These are phyloP conservation scores for Sebastes jordani DNA, from an alignment of 2,797 vertebrate genomes.

Conservation along the genomic window DNA sequence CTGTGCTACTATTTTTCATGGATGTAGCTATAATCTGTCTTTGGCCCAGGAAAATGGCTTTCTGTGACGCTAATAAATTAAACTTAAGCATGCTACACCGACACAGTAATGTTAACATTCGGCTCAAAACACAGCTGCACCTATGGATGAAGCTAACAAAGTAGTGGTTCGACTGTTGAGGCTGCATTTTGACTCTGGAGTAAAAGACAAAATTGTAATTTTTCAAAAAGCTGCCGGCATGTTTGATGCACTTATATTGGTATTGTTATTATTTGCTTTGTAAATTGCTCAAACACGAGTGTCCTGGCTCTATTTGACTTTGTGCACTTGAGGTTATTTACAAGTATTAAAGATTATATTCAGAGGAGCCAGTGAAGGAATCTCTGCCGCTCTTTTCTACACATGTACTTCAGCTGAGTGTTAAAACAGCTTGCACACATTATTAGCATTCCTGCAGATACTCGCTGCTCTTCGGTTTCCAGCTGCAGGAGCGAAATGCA, in stretches of 20 bases:
- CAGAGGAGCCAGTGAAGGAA: not conserved
- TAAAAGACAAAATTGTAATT: not conserved
- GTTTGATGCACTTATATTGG: not conserved
- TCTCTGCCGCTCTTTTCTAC: not conserved
- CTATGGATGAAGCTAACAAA: not conserved
- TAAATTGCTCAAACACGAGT: not conserved
- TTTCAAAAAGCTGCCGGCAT: not conserved
- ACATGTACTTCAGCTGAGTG: slow-evolving; percentile 24
- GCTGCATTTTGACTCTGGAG: not conserved
- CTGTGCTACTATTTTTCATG: not conserved
- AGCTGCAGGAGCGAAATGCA: slow-evolving; percentile 4
- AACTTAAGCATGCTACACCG: not conserved
- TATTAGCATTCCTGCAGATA: slow-evolving; percentile 43
- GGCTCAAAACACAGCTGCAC: not conserved
- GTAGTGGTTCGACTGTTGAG: too few relatives aligned
- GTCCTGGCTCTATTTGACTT: not conserved
- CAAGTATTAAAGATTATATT: not conserved
- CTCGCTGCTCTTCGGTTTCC: not conserved
- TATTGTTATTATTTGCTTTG: not conserved
- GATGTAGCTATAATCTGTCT: too few relatives aligned
- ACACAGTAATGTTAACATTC: not conserved
- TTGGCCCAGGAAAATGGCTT: not conserved
- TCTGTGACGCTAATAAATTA: not conserved
- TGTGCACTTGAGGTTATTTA: not conserved
- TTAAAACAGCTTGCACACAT: slow-evolving; percentile 29